Evolutionary conservation across 2,888 invertebrate species (phyloP), one percentile per base, ranked within the genome.

Genomic region (Flexamia atlantica): DNA sequence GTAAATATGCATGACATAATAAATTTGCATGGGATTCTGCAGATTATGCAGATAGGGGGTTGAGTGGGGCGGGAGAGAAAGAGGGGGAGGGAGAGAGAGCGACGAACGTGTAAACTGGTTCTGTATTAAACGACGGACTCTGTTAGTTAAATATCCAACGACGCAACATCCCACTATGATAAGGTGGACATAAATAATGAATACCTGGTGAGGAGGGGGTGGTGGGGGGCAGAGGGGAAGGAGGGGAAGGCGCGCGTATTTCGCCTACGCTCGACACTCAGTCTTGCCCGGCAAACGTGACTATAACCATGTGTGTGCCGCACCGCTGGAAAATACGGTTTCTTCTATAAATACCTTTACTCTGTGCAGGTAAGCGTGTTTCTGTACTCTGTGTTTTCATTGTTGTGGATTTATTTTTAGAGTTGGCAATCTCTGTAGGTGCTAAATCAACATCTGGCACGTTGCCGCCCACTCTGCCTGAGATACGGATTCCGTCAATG

Each of bases 181-280:
- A 79, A 79, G 79, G 79, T 50, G 82, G 82, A 57, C 82, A 40
- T 83, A 83, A 83, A 83, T 83, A 83, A 83, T 74, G 82, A 82
- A 82, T 70, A 70, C 70, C 46, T 32, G 70, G 28, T 17, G 25
- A 60, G 40, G 53, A 30, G 60, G 40, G 1, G 60, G 40, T 14
- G 53, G 53, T n/a, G 46, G 53, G 64, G 32, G 17, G 64, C 25
- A 46, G 0, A 12, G 32, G 60, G 32, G 20, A n/a, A 32, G 53
- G 32, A 23, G 68, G 68, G n/a, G 46, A 20, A 32, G 57, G 50
- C 28, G 42, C n/a, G 79, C 79, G 53, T 28, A 79, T 40, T 23
- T 25, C 70, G 57, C 40, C 57, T 83, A 83, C 82, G 70, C 82
- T 36, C 57, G 32, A 30, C 50, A 53, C n/a, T 83, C 57, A 79